A percentile compares a stretch with the other conserved stretches of the same genome.
phyloP scores from a whole-genome alignment of 2,113 vertebrate species.

The Cochlearius cochlearius region DNA sequence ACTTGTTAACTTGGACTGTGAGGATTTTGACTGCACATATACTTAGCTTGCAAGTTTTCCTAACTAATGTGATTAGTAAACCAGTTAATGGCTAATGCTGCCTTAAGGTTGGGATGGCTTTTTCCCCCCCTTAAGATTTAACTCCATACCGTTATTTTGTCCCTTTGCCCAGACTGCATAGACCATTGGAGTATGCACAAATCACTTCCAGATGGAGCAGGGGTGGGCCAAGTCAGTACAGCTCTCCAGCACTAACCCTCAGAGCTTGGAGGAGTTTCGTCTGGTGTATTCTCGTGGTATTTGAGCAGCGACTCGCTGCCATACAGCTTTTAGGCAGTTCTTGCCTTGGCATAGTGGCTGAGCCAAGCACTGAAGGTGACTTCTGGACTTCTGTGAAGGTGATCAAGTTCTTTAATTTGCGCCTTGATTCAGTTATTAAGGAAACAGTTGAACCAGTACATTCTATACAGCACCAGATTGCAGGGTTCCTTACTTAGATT shows the following conservation, averaged over 20 bases:
- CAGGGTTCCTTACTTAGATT: background rate
- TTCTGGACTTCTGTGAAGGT: background rate
- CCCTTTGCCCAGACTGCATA: conserved; percentile 27
- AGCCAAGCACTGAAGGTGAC: background rate
- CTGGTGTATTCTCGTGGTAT: background rate
- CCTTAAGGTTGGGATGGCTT: background rate
- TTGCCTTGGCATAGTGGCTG: background rate
- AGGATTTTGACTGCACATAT: background rate
- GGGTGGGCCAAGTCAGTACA: background rate
- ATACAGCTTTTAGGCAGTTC: background rate
- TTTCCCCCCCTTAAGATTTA: background rate
- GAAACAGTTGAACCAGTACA: background rate
- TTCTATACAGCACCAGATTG: background rate
- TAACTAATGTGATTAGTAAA: conserved; percentile 15
- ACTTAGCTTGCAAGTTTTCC: conserved; percentile 12
- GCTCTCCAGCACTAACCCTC: conserved; percentile 12
- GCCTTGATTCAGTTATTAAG: background rate
- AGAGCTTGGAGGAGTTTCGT: background rate
- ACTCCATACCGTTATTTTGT: conserved; percentile 6
- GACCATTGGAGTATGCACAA: background rate
- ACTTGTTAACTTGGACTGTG: background rate
- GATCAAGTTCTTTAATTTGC: background rate
- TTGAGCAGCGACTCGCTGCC: background rate
- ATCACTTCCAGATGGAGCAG: conserved; percentile 57
- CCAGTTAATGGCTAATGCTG: conserved; percentile 25